Conservation (phyloP, 1,140 invertebrate genomes). For the Drosophila eugracilis region DNA sequence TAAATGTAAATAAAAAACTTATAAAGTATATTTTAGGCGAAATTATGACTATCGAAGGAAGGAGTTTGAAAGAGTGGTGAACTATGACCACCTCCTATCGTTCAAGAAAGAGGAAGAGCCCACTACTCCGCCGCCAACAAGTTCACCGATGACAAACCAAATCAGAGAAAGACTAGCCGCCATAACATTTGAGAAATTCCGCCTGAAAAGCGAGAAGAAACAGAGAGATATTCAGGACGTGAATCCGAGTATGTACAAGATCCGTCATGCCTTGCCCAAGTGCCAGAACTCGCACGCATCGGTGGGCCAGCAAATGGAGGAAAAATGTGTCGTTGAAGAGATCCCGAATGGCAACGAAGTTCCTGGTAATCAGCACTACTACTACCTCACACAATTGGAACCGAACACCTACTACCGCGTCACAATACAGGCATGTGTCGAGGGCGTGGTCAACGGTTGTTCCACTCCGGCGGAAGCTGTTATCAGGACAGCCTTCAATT, state of each 20-base stretch:
- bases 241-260: constrained; percentile 22
- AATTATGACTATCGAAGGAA: constrained; percentile 17
- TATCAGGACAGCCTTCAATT: constrained; percentile 44
- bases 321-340: constrained; percentile 59
- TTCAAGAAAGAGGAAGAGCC: background rate
- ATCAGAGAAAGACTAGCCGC: constrained; percentile 1
- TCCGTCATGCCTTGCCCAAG: constrained; percentile 36
- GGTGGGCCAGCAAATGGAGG: constrained; percentile 46
- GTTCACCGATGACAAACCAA: background rate
- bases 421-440: constrained; percentile 62
- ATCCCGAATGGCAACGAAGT: constrained; percentile 30
- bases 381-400: constrained; percentile 33
- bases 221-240: constrained; percentile 47
- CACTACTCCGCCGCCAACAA: background rate
- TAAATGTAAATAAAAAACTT: background rate
- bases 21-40: constrained; percentile 7
- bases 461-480: constrained; percentile 50
- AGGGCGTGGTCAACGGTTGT: constrained; percentile 64
- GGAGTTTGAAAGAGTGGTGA: constrained; percentile 32
- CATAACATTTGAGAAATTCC: constrained; percentile 35
- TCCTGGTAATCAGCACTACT: constrained; percentile 49
- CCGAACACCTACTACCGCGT: constrained; percentile 56
- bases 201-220: constrained; percentile 21
- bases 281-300: constrained; percentile 47
- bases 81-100: constrained; percentile 27